phyloP scores from a whole-genome alignment of 2,113 vertebrate species.

The Solea solea region DNA sequence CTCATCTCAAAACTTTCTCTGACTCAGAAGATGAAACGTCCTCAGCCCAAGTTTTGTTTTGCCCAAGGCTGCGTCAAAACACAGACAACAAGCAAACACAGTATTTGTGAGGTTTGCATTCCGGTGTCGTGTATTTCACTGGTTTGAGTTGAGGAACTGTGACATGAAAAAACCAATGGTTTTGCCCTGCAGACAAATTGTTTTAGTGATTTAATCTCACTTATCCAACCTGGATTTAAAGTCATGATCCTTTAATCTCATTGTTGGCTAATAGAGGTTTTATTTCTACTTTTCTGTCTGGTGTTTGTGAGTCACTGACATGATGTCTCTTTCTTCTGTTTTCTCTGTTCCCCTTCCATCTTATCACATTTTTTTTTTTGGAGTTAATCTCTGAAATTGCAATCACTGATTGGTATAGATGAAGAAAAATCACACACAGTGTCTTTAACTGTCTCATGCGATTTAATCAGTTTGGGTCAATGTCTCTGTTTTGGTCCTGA shows the following conservation, averaged over 20 bases:
- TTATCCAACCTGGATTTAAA: not conserved
- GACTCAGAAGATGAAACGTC: conserved; percentile 22
- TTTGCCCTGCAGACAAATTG: not conserved
- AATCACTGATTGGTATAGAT: no score
- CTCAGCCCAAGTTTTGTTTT: not conserved
- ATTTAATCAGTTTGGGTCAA: no score
- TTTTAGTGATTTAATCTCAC: not conserved
- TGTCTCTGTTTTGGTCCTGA: no score
- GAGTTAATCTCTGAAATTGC: no score
- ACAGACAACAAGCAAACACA: not conserved
- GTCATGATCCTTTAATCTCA: not conserved
- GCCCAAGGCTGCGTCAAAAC: conserved; percentile 31
- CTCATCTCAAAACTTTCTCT: conserved; percentile 5
- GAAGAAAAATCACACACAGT: no score
- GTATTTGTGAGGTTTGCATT: conserved; percentile 31
- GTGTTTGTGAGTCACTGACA: conserved; percentile 45
- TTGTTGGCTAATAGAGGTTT: conserved; percentile 4
- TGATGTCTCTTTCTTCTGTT: not conserved
- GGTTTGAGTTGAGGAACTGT: conserved; percentile 15
- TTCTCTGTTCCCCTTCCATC: conserved; percentile 21
- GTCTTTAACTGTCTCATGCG: no score
- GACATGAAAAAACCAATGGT: no score
- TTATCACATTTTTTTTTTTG: no score
- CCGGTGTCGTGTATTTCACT: not conserved
- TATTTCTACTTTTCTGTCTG: conserved; percentile 39